phyloP scores from a whole-genome alignment of 2,888 invertebrate species.

The Ditula angustiorana region DNA sequence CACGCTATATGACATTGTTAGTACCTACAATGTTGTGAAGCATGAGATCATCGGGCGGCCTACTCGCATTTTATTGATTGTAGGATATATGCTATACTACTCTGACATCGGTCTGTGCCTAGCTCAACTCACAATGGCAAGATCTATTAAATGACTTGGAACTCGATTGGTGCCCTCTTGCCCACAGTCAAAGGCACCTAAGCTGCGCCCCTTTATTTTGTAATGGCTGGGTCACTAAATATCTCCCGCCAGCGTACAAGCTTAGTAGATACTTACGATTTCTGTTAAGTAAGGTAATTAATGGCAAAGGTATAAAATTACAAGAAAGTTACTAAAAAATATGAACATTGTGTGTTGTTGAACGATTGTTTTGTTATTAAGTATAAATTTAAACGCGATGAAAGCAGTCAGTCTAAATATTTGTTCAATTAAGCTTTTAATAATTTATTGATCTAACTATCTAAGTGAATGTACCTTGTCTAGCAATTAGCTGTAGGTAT shows the following conservation, averaged over 20 bases:
- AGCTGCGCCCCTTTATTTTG: slow-evolving; percentile 14
- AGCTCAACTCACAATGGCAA: slow-evolving; percentile 17
- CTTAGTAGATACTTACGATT: neutral
- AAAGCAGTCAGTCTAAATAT: too few relatives aligned
- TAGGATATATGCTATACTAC: slow-evolving; percentile 20
- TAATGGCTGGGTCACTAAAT: slow-evolving; percentile 12
- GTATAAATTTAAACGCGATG: too few relatives aligned
- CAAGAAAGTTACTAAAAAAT: too few relatives aligned
- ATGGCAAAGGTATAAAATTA: too few relatives aligned
- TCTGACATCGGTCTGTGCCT: slow-evolving; percentile 19
- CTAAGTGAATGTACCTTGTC: too few relatives aligned
- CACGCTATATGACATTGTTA: slow-evolving; percentile 43
- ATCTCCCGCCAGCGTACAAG: slow-evolving; percentile 2
- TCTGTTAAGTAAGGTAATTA: neutral
- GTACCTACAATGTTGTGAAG: slow-evolving; percentile 14
- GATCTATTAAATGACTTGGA: neutral
- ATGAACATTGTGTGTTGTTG: too few relatives aligned
- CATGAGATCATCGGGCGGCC: slow-evolving; percentile 57
- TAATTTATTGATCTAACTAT: too few relatives aligned
- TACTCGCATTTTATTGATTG: slow-evolving; percentile 37
- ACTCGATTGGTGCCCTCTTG: neutral
- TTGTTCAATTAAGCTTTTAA: too few relatives aligned
- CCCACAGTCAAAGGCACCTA: neutral
- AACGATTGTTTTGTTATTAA: too few relatives aligned
- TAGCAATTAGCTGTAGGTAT: too few relatives aligned